Evolutionary conservation across 2,113 vertebrate species (phyloP), one percentile per base, ranked within the genome.

Genomic region (Carassius carassius): DNA sequence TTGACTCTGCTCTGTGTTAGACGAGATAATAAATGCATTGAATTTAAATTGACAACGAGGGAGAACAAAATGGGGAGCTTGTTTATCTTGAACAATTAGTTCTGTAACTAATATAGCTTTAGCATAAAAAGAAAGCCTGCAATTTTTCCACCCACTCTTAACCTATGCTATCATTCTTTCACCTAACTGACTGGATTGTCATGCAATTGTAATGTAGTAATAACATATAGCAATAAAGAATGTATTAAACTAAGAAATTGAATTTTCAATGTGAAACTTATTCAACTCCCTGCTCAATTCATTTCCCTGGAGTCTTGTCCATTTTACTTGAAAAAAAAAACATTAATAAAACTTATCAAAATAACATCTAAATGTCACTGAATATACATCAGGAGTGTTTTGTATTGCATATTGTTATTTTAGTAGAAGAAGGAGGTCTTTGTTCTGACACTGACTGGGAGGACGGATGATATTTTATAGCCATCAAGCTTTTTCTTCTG

Each of bases 1-100:
- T 86, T 90, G 89, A 87, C 87, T 77, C 63, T 32, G 81, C 81
- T 60, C 76, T 54, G 44, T 80, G 84, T 74, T 35, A 72, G 85
- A 70, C 73, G 58, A 62, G 85, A 76, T 87, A 86, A 88, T 87
- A 86, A 87, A 88, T 81, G 81, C 75, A 78, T 60, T n/a, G 76
- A 90, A 88, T 86, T 87, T 84, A 85, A 90, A 88, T 90, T 86
- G 86, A 85, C 79, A 70, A 76, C 13, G 62, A 72, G 19, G 49
- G 47, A 81, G 65, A 82, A 80, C 56, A 77, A 88, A 86, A 86
- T 88, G 87, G 54, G 54, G 35, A 73, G 74, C 78, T 84, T 86
- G 83, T 87, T 86, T 86, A 65, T 74, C 86, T 72, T 58, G 44
- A 69, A 69, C 47, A 44, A 83, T 85, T 58, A 76, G 44, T 81